These are phyloP conservation scores for Lypha dubia DNA, from an alignment of 2,888 invertebrate species.

Conservation along the genomic window DNA sequence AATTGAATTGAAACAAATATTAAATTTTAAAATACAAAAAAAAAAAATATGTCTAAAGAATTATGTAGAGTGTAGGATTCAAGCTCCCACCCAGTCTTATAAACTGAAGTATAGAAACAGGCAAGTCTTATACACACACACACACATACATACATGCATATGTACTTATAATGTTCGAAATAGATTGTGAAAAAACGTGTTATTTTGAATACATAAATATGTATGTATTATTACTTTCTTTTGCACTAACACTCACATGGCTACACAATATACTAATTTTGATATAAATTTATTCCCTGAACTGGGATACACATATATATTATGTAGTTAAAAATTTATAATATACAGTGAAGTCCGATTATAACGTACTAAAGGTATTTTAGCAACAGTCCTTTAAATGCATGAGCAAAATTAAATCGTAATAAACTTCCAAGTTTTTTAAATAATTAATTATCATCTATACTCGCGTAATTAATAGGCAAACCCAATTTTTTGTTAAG, in stretches of 20 bases:
- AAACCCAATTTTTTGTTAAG: no score
- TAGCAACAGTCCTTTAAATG: no score
- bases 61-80: background rate
- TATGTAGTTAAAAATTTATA: background rate
- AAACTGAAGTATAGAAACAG: background rate
- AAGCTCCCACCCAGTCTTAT: background rate
- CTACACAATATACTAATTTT: background rate
- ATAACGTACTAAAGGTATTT: no score
- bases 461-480: no score
- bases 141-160: conserved; percentile 27
- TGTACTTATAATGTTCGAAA: no score
- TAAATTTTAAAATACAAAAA: conserved; percentile 42
- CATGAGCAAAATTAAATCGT: no score
- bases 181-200: conserved; percentile 56
- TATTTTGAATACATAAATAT: conserved; percentile 37
- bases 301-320: no score
- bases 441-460: no score
- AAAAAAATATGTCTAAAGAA: background rate
- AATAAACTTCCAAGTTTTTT: no score
- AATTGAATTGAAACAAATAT: conserved; percentile 67
- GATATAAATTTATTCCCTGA: background rate
- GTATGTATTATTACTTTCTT: conserved; percentile 14
- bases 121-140: background rate
- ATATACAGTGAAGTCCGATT: background rate
- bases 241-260: background rate